Base-by-base conservation (phyloP, 35 echinoderm and acorn worm species). In the Amphiura filiformis region DNA sequence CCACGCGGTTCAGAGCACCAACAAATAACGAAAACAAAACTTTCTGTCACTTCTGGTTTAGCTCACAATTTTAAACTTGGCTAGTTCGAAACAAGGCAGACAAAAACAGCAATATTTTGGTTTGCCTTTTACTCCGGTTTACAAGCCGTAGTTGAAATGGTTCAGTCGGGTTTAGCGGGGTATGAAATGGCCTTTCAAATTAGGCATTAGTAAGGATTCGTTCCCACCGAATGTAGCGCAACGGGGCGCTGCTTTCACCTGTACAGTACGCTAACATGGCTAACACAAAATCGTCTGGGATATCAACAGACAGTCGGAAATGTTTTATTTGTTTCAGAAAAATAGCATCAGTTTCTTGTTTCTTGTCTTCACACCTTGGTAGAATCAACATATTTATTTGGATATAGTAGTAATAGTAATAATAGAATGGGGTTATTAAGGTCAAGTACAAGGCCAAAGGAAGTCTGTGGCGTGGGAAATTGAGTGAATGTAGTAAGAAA, bases 31-130 rank as follows among this genome's bases (percentile, higher is more conserved):
- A 70, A 30, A 15, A n/a, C n/a, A n/a, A 47, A 47, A 18, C 17
- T 70, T 70, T 70, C 28, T n/a, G 61, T 70, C 61, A 70, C 61
- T 70, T 70, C n/a, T 70, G 61, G 61, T 70, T 70, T 70, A 2
- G 61, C 9, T 70, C 7, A n/a, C n/a, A 30, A 70, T 70, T 70
- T 70, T 70, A 70, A 70, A 70, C 11, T 70, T 30, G 61, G 28
- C 9, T 70, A 70, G 61, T 30, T 70, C 61, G 28, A 70, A 70
- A 70, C 61, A 70, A 70, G 28, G 26, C 26, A 30, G 15, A 30
- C 61, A 47, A 47, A n/a, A 47, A 47, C 41, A 47, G 41, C 17
- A 47, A 26, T 70, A 30, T 70, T 70, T 70, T 70, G 61, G 61
- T 70, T 70, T 70, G 61, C 61, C 26, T 70, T 70, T 70, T 70